Conservation (phyloP, 2,113 vertebrate genomes). For the Psammodynastes pulverulentus region DNA sequence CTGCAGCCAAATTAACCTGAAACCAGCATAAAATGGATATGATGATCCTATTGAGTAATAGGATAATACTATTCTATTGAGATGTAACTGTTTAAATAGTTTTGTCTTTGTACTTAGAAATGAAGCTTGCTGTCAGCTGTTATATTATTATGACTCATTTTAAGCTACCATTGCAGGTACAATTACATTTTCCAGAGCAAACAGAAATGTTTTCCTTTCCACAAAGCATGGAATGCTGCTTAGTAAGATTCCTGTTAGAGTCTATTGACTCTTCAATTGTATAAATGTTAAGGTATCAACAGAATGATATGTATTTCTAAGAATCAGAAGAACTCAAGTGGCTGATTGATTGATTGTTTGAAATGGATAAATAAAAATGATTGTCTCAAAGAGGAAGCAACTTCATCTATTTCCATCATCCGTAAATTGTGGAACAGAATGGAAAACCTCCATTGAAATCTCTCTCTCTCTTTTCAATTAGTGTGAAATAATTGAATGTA, state of each 20-base stretch:
- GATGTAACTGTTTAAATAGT: no score
- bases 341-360: no score
- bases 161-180: fast-evolving
- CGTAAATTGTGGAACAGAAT: background rate
- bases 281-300: fast-evolving
- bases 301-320: fast-evolving
- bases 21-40: background rate
- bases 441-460: background rate
- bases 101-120: no score
- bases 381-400: fast-evolving
- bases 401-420: background rate
- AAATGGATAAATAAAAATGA: background rate
- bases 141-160: conserved; percentile 13
- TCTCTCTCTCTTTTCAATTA: background rate
- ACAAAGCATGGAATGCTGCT: background rate
- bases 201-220: background rate
- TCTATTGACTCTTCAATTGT: background rate
- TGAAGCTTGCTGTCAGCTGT: no score
- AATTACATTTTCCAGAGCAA: background rate
- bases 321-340: background rate
- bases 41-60: no score
- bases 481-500: background rate
- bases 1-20: background rate
- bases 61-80: background rate
- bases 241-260: background rate